These are phyloP conservation scores for Eulemur macaco DNA, from an alignment of 2,113 vertebrate species.

Conservation along the genomic window DNA sequence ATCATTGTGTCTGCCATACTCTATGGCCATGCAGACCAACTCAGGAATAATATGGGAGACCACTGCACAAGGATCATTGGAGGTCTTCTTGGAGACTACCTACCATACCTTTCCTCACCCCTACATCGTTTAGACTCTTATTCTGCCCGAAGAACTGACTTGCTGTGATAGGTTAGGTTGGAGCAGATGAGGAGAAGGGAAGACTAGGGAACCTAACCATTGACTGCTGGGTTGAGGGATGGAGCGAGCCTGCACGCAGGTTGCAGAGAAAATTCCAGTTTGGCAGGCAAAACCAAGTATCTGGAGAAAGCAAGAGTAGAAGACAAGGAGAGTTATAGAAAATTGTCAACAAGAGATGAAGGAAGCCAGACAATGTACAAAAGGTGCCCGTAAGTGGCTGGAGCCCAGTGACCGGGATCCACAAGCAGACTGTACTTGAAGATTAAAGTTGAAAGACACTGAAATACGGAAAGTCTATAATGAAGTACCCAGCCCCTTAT, in stretches of 20 bases:
- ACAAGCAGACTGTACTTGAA: background rate
- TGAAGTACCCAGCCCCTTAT: background rate
- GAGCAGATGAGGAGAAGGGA: background rate
- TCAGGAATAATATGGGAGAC: background rate
- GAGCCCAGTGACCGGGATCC: too few species aligned
- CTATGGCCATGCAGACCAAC: background rate
- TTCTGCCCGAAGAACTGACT: background rate
- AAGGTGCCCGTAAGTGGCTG: accelerated
- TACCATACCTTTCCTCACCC: background rate
- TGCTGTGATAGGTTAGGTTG: background rate
- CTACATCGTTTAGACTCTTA: background rate
- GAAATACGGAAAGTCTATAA: background rate
- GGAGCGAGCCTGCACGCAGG: background rate
- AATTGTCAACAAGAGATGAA: background rate
- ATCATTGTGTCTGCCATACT: background rate
- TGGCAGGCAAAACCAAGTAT: background rate
- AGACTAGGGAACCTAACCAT: background rate
- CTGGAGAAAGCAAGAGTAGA: background rate
- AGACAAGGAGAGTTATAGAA: background rate
- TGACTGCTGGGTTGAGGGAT: background rate
- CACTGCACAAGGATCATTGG: background rate
- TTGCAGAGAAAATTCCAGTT: background rate
- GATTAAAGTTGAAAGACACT: background rate
- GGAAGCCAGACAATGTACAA: background rate
- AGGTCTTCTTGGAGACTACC: background rate